phyloP scores from a whole-genome alignment of 1,140 invertebrate genomes.

The Nebria ingens region DNA sequence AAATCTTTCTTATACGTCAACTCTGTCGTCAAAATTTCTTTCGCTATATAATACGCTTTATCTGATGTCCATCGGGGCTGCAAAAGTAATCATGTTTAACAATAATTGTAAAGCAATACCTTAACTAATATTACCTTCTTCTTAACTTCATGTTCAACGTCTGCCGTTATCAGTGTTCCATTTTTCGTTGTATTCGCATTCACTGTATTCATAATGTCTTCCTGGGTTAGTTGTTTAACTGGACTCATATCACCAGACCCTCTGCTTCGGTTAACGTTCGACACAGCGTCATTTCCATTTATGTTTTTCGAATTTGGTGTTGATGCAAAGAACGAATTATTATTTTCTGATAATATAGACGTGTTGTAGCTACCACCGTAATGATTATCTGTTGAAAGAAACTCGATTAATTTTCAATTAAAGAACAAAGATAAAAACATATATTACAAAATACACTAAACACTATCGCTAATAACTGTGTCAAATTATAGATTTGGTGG shows the following conservation, averaged over 20 bases:
- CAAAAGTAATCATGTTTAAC: too few relatives aligned
- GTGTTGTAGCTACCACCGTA: neutral
- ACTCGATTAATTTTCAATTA: neutral
- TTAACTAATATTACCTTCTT: conserved; percentile 21
- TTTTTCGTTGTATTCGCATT: neutral
- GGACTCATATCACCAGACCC: neutral
- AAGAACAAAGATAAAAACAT: neutral
- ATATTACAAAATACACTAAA: neutral
- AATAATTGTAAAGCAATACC: conserved; percentile 10
- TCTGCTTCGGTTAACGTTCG: neutral
- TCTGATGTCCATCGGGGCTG: conserved; percentile 60
- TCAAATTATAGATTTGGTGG: neutral
- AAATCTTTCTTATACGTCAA: conserved; percentile 91
- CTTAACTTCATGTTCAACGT: conserved; percentile 32
- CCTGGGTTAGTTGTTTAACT: neutral
- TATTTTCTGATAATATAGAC: neutral
- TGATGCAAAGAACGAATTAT: neutral
- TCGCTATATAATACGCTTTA: conserved; percentile 83
- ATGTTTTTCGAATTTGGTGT: neutral
- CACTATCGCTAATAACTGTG: neutral
- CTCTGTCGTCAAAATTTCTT: conserved; percentile 92
- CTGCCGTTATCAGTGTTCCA: conserved; percentile 24
- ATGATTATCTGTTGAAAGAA: neutral
- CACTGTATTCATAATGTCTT: neutral
- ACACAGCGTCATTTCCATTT: neutral